These are phyloP conservation scores for Agonopterix heracliana DNA, from an alignment of 2,888 invertebrate species.

Conservation along the genomic window DNA sequence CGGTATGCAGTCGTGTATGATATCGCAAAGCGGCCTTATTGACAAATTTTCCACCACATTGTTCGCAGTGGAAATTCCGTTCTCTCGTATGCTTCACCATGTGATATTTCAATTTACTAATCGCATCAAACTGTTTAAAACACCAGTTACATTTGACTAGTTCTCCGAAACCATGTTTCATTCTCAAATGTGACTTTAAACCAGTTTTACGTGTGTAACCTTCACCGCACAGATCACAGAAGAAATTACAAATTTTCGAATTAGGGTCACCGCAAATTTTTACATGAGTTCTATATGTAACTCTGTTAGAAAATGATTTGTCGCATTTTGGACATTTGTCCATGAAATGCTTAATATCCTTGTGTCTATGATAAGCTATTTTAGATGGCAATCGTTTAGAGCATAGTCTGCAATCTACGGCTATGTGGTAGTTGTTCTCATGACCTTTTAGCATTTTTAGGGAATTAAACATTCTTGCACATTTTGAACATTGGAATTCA, in stretches of 20 bases:
- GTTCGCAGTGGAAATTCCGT: slow-evolving; percentile 47
- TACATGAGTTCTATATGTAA: slow-evolving; percentile 33
- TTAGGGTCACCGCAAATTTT: slow-evolving; percentile 41
- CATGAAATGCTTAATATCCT: slow-evolving; percentile 40
- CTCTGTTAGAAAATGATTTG: slow-evolving; percentile 43
- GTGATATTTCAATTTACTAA: slow-evolving; percentile 49
- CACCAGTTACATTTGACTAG: slow-evolving; percentile 51
- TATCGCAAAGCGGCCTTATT: slow-evolving; percentile 50
- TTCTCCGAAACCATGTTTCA: slow-evolving; percentile 49
- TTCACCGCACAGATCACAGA: slow-evolving; percentile 55
- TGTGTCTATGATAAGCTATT: slow-evolving; percentile 38
- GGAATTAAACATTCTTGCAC: slow-evolving; percentile 50
- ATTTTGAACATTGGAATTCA: slow-evolving; percentile 40
- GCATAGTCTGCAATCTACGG: slow-evolving; percentile 48
- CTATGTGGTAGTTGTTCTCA: slow-evolving; percentile 37
- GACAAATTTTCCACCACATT: slow-evolving; percentile 55
- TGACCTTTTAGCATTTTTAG: slow-evolving; percentile 42
- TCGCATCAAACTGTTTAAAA: slow-evolving; percentile 51
- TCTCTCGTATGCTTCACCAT: slow-evolving; percentile 59
- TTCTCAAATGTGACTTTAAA: slow-evolving; percentile 46
- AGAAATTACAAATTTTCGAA: slow-evolving; percentile 30
- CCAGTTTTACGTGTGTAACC: slow-evolving; percentile 47
- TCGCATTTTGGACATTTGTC: slow-evolving; percentile 42
- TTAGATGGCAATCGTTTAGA: slow-evolving; percentile 46
- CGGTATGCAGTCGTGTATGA: slow-evolving; percentile 57